Conservation (phyloP, 2,888 invertebrate species). For the Erebia aethiops region DNA sequence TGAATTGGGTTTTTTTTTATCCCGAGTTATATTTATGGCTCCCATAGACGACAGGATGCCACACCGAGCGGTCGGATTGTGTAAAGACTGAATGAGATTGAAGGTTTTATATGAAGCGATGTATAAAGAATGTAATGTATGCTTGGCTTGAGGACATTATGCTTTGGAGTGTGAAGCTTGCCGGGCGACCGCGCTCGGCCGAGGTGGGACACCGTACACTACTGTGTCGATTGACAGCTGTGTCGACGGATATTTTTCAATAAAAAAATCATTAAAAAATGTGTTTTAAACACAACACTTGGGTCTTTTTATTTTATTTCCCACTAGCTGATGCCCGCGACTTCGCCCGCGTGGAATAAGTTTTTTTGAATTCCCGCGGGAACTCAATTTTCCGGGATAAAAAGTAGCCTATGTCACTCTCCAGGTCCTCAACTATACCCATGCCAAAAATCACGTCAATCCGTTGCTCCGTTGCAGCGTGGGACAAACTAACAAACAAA, state of each 20-base stretch:
- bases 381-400: too few relatives aligned
- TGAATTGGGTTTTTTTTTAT: too few relatives aligned
- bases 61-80: constrained; percentile 42
- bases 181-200: constrained; percentile 23
- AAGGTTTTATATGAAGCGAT: constrained; percentile 48
- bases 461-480: too few relatives aligned
- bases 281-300: constrained; percentile 82
- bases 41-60: constrained; percentile 22
- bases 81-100: constrained; percentile 66
- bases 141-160: constrained; percentile 35
- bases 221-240: constrained; percentile 61
- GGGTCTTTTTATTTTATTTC: constrained; percentile 59
- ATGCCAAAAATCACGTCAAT: too few relatives aligned
- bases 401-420: too few relatives aligned
- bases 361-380: too few relatives aligned
- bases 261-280: constrained; percentile 77
- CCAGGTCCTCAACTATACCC: too few relatives aligned
- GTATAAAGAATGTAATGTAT: constrained; percentile 32
- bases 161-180: constrained; percentile 37
- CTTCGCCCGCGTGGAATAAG: too few relatives aligned
- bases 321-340: too few relatives aligned
- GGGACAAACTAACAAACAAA: too few relatives aligned
- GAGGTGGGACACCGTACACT: constrained; percentile 36
- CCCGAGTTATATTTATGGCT: not conserved
- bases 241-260: constrained; percentile 79